Conservation (phyloP, 2,888 invertebrate species). For the Micoletzkya japonica region DNA sequence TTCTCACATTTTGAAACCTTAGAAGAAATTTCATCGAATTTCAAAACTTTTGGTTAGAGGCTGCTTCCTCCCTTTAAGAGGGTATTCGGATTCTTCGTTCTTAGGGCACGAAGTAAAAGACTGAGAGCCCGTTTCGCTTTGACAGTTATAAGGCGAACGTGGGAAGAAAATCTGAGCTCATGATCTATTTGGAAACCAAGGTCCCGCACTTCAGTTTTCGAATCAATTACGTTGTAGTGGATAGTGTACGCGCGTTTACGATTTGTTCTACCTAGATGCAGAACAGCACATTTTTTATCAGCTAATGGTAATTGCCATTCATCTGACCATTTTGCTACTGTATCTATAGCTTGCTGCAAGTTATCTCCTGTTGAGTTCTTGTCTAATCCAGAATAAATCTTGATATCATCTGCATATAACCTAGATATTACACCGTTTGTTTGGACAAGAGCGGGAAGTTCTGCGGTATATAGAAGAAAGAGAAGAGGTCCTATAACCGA, state of each 20-base stretch:
- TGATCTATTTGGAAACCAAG: not conserved
- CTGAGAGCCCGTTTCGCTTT: not conserved
- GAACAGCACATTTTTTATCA: not conserved
- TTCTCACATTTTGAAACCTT: no score
- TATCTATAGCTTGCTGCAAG: not conserved
- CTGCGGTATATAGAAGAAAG: conserved; percentile 12
- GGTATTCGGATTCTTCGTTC: not conserved
- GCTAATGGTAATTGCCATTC: not conserved
- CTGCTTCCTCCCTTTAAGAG: no score
- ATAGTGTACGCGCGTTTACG: not conserved
- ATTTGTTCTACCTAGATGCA: not conserved
- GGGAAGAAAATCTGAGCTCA: not conserved
- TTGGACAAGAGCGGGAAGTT: conserved; percentile 2
- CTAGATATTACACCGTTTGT: not conserved
- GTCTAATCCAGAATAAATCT: not conserved
- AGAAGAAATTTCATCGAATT: no score
- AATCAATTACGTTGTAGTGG: not conserved
- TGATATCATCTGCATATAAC: conserved; percentile 19
- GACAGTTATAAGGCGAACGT: not conserved
- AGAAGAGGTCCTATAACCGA: conserved; percentile 8
- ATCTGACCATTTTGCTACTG: not conserved
- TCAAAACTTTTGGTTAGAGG: no score
- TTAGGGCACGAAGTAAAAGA: not conserved
- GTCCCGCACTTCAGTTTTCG: not conserved
- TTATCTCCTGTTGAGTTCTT: not conserved